A percentile compares a stretch with the other conserved stretches of the same genome.
Conservation (phyloP, 2,797 vertebrate genomes). For the Gastrophryne carolinensis region DNA sequence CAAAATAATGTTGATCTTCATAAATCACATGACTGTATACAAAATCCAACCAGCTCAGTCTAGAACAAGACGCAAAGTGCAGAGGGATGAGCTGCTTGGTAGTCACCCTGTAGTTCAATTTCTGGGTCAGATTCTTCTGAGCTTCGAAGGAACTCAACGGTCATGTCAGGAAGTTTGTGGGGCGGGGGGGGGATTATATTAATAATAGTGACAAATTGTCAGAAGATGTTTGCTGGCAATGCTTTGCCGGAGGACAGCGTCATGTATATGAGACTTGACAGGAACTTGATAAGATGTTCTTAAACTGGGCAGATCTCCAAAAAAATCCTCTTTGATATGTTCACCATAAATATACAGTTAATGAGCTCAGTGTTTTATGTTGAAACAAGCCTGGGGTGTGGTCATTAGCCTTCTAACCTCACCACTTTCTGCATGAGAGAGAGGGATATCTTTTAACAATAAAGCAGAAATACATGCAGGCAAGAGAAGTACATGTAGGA, state of each 20-base stretch:
- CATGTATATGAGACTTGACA: conserved; percentile 29
- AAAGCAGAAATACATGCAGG: no score
- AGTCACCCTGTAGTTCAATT: background rate
- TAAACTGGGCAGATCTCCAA: conserved; percentile 1
- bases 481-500: background rate
- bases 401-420: background rate
- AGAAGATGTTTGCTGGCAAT: background rate
- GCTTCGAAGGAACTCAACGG: background rate
- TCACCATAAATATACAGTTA: background rate
- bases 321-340: background rate
- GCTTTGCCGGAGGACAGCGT: background rate
- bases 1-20: background rate
- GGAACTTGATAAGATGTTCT: conserved; percentile 2
- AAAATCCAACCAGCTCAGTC: background rate
- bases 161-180: background rate
- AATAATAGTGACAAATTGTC: background rate
- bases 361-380: background rate
- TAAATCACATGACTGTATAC: background rate
- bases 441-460: background rate
- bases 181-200: background rate
- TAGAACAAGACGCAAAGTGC: background rate
- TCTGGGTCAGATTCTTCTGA: background rate
- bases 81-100: background rate
- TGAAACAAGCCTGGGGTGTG: background rate
- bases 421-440: background rate